A percentile compares a stretch with the other conserved stretches of the same genome.
These are phyloP conservation scores for Coleophora flavipennella DNA, from an alignment of 2,888 invertebrate species.

Conservation along the genomic window DNA sequence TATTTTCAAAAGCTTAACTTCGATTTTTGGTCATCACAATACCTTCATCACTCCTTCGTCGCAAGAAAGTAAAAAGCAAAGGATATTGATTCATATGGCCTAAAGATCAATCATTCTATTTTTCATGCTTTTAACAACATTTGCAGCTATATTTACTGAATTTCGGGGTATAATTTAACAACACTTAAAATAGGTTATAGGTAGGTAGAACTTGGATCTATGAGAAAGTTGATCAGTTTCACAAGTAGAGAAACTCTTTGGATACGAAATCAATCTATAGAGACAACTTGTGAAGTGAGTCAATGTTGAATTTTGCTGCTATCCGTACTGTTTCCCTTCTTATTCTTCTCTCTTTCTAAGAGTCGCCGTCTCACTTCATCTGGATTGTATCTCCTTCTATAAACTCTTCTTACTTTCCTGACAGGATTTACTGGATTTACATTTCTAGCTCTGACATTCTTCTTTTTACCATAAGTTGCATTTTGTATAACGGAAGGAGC, in stretches of 20 bases:
- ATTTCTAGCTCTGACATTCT: constrained; percentile 46
- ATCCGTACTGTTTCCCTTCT: constrained; percentile 23
- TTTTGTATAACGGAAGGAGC: constrained; percentile 33
- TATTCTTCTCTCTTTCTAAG: constrained; percentile 52
- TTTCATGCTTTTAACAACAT: no score
- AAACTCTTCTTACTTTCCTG: constrained; percentile 57
- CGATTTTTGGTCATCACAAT: no score
- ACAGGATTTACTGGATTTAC: constrained; percentile 39
- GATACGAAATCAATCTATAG: not conserved
- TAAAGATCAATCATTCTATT: no score
- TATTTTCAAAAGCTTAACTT: no score
- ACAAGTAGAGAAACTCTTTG: not conserved
- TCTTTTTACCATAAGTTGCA: constrained; percentile 36
- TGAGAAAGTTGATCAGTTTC: no score
- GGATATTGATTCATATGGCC: no score
- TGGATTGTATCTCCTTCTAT: constrained; percentile 63
- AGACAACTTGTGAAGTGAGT: not conserved
- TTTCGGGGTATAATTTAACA: no score
- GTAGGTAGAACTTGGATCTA: no score
- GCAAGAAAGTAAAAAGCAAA: no score
- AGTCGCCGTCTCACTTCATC: constrained; percentile 64
- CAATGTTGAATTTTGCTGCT: constrained; percentile 11
- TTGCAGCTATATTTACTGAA: no score
- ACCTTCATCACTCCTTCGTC: no score
- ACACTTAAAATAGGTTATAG: no score